Base-by-base conservation (phyloP, 2,113 vertebrate genomes). In the Todiramphus saurophagus region DNA sequence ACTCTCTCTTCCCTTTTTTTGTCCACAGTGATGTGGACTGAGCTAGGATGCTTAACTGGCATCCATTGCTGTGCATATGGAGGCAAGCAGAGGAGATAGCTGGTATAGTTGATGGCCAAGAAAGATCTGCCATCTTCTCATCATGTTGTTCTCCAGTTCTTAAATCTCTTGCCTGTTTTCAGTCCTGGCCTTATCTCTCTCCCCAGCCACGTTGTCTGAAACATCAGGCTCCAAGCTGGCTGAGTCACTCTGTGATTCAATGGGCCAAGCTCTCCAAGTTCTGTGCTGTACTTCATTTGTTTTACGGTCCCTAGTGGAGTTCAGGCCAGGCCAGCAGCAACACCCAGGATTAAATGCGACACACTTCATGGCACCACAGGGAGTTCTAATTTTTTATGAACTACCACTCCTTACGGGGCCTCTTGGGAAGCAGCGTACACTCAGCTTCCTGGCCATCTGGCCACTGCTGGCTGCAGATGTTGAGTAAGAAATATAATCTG, bases 401-500 rank as follows among this genome's bases (percentile, higher is more conserved):
- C 86, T 88, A 23, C 41, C 50, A 9, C 64, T 85, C 51, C 0
- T 3, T 20, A 5, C 53, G 15, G 59, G 51, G 66, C 51, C 69
- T 37, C 85, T 90, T 50, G 80, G 75, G 60, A 82, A 59, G 60
- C 13, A 60, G 51, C 53, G 62, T 16, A 53, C 55, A 24, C 51
- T 43, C 85, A 35, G 70, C 58, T 94, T 75, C 83, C 79, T 48
- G 72, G 58, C 94, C 94, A 96, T 96, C 89, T 96, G 96, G 94
- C 67, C 44, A 10, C 86, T 78, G 81, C 70, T 89, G 67, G 28
- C 92, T 91, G 59, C 5, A 9, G 50, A n/a, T 83, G 82, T 28
- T 78, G 86, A 94, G 90, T 83, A 90, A 90, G 83, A 83, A 87
- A 90, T 78, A 79, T 46, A 43, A 44, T 68, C 69, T 55, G 62